phyloP scores from a whole-genome alignment of 2,797 vertebrate species.

The Dipus sagitta region DNA sequence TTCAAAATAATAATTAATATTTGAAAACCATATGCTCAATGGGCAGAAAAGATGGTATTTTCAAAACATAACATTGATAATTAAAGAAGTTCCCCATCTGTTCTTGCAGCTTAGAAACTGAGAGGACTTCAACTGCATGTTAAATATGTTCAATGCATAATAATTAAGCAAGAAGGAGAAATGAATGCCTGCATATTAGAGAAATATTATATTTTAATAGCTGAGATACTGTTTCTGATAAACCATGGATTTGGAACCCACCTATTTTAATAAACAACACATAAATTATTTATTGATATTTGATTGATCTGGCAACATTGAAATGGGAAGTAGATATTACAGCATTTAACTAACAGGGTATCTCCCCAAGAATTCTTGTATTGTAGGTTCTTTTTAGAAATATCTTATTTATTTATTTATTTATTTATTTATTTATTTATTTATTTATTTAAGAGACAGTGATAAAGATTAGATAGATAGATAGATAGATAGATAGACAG shows the following conservation, averaged over 20 bases:
- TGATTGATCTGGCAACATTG: background rate
- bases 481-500: too few relatives aligned
- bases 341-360: background rate
- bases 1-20: background rate
- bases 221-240: background rate
- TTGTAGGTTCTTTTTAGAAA: too few relatives aligned
- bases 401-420: too few relatives aligned
- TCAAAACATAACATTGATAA: background rate
- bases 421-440: too few relatives aligned
- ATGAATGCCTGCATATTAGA: background rate
- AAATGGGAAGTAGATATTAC: background rate
- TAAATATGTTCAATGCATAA: background rate
- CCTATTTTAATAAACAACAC: background rate
- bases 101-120: background rate
- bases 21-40: constrained; percentile 6
- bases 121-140: background rate
- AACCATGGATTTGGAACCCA: background rate
- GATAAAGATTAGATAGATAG: too few relatives aligned
- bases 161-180: background rate
- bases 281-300: background rate
- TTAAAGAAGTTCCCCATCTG: background rate
- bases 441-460: too few relatives aligned
- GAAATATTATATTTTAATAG: background rate
- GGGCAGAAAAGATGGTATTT: background rate
- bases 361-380: background rate